phyloP scores from a whole-genome alignment of 2,113 vertebrate genomes.

The Gasterosteus aculeatus region DNA sequence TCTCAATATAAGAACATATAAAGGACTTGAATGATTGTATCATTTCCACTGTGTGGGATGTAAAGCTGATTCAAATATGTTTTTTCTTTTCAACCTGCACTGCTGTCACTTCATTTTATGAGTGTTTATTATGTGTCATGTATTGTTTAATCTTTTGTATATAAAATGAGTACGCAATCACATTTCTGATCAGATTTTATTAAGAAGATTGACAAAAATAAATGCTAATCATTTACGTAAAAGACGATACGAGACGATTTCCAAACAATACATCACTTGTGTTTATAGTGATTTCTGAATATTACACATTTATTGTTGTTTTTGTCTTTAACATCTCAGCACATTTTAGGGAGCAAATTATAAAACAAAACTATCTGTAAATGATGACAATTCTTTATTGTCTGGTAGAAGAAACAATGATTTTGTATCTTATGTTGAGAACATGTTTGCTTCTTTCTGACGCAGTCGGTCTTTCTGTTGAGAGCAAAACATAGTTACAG shows the following conservation, averaged over 20 bases:
- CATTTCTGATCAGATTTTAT: slow-evolving; percentile 42
- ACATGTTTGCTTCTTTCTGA: slow-evolving; percentile 88
- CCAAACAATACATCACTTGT: background rate
- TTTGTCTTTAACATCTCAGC: slow-evolving; percentile 12
- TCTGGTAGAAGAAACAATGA: background rate
- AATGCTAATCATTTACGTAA: slow-evolving; percentile 16
- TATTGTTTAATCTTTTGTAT: slow-evolving; percentile 36
- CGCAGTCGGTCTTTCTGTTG: slow-evolving; percentile 93
- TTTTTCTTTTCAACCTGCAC: slow-evolving; percentile 48
- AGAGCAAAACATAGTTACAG: slow-evolving; percentile 21
- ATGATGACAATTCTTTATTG: background rate
- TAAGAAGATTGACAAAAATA: slow-evolving; percentile 15
- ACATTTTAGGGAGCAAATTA: background rate
- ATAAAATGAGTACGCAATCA: slow-evolving; percentile 54
- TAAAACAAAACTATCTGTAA: slow-evolving; percentile 4
- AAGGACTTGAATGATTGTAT: slow-evolving; percentile 20
- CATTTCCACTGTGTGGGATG: slow-evolving; percentile 76
- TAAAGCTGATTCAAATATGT: slow-evolving; percentile 27
- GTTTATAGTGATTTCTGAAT: background rate
- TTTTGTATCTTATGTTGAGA: slow-evolving; percentile 46
- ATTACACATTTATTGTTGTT: slow-evolving; percentile 9
- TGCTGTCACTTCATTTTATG: slow-evolving; percentile 45
- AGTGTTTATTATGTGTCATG: slow-evolving; percentile 35
- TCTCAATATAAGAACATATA: background rate
- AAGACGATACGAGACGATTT: too few relatives aligned